Evolutionary conservation across 2,113 vertebrate genomes (phyloP).

Genomic region (Connochaetes taurinus): DNA sequence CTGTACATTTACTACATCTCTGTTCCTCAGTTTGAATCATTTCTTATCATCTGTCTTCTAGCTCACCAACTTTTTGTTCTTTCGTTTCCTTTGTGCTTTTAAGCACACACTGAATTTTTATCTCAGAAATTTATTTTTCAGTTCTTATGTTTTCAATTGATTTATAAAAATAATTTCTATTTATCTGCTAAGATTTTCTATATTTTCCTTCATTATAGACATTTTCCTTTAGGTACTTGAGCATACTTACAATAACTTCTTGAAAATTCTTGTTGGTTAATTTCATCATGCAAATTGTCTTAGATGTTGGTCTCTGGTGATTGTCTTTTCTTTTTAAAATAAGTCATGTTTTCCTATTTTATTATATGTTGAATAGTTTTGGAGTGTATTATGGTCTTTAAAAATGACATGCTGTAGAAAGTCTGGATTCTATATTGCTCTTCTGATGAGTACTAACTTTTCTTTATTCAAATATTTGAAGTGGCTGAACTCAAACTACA

Average conservation of each 20-base stretch:
- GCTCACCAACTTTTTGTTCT: not conserved
- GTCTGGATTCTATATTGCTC: not conserved
- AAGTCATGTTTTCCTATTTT: not conserved
- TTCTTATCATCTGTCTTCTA: not conserved
- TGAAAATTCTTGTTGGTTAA: not conserved
- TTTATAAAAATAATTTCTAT: not conserved
- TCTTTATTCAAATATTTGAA: not conserved
- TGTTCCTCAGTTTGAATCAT: not conserved
- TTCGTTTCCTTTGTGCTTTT: not conserved
- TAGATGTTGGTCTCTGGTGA: not conserved
- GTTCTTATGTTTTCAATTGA: not conserved
- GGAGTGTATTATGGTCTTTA: not conserved
- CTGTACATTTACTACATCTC: not conserved
- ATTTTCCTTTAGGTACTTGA: not conserved
- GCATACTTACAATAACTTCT: not conserved
- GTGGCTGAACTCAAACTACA: not conserved
- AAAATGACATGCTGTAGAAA: not conserved
- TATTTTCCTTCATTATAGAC: not conserved
- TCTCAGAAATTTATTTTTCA: not conserved
- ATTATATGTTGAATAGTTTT: not conserved
- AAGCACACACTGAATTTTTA: not conserved
- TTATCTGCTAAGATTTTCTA: not conserved
- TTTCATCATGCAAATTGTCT: not conserved
- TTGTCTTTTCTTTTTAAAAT: not conserved
- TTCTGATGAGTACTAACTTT: not conserved